A percentile compares a stretch with the other conserved stretches of the same genome.
Evolutionary conservation across 2,797 vertebrate genomes (phyloP).

Genomic region (Pseudochirops corinnae): DNA sequence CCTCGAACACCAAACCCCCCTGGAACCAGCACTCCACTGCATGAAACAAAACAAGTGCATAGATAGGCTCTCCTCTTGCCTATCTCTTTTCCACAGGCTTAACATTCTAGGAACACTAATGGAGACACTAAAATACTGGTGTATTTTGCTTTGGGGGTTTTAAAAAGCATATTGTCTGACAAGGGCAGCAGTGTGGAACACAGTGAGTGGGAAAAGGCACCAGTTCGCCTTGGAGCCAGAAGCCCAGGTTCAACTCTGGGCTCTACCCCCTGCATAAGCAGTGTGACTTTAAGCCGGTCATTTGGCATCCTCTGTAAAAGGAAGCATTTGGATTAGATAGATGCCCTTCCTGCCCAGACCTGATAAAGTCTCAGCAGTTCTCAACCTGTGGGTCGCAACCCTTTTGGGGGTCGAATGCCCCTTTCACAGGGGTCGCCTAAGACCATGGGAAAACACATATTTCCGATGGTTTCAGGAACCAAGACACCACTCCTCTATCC

Average conservation of each 20-base stretch:
- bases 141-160: neutral
- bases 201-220: neutral
- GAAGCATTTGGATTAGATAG: neutral
- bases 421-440: no score
- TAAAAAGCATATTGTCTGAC: neutral
- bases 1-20: constrained; percentile 96
- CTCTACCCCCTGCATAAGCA: neutral
- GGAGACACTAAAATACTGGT: neutral
- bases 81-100: neutral
- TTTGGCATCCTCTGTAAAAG: neutral
- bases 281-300: neutral
- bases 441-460: no score
- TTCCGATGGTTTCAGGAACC: no score
- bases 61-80: neutral
- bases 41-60: constrained; percentile 32
- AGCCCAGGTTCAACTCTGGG: neutral
- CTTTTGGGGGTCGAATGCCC: no score
- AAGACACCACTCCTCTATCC: no score
- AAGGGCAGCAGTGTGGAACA: neutral
- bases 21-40: constrained; percentile 95
- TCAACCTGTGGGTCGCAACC: no score
- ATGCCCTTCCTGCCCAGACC: neutral
- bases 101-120: neutral
- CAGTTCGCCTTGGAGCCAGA: neutral
- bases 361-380: neutral